A percentile compares a stretch with the other conserved stretches of the same genome.
Evolutionary conservation across 2,797 vertebrate species (phyloP).

Genomic region (Spinus pinus): DNA sequence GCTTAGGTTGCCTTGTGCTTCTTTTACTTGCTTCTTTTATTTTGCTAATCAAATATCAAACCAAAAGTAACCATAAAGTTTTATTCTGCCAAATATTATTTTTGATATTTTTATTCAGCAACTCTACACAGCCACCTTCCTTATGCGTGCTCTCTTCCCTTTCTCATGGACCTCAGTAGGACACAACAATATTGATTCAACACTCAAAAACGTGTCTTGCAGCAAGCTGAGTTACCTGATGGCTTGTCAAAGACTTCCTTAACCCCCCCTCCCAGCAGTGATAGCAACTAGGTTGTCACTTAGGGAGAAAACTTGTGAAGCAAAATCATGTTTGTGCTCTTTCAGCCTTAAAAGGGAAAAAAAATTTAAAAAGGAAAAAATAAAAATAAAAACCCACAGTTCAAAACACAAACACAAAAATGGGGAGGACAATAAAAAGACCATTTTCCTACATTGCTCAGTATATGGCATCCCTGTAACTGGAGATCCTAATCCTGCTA

Average conservation of each 20-base stretch:
- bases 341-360: not conserved
- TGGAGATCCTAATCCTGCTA: not conserved
- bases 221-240: not conserved
- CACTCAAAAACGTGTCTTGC: not conserved
- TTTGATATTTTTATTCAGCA: not conserved
- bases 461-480: not conserved
- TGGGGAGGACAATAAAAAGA: rapidly evolving
- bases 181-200: not conserved
- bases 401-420: not conserved
- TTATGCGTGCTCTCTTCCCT: not conserved
- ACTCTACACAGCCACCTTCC: not conserved
- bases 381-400: rapidly evolving
- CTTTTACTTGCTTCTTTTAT: not conserved
- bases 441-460: not conserved
- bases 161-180: not conserved
- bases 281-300: not conserved
- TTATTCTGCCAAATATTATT: not conserved
- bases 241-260: not conserved
- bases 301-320: not conserved
- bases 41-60: not conserved
- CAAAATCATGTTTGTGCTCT: not conserved
- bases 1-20: not conserved
- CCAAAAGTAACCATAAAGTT: not conserved
- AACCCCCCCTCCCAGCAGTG: not conserved
- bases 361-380: too few relatives aligned